Percentiles rank a stretch among this genome's conserved stretches.
Evolutionary conservation across 2,113 vertebrate species (phyloP).

Genomic region (Varanus komodoensis): DNA sequence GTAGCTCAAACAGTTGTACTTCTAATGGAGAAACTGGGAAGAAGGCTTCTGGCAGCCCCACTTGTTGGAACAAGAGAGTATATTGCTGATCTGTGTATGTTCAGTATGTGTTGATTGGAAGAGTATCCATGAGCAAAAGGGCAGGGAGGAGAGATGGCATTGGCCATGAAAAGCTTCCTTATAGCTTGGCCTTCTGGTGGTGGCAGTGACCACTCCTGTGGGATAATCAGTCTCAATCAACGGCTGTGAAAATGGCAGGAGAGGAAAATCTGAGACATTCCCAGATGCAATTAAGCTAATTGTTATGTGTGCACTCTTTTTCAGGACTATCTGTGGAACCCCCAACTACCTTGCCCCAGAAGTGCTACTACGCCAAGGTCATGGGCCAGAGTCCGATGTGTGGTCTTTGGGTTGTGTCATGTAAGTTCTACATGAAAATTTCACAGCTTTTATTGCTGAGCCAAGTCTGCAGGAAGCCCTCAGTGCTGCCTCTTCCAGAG

Average conservation of each 20-base stretch:
- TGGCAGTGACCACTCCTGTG: not conserved
- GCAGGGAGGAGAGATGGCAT: too few relatives aligned
- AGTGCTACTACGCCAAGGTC: conserved; percentile 95
- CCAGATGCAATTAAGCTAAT: conserved; percentile 19
- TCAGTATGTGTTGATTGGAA: not conserved
- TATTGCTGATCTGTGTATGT: not conserved
- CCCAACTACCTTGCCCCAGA: conserved; percentile 99
- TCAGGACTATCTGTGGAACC: conserved; percentile 98
- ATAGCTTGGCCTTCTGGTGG: not conserved
- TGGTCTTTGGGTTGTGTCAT: conserved; percentile 98
- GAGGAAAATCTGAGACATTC: not conserved
- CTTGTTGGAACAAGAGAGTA: not conserved
- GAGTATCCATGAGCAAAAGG: not conserved
- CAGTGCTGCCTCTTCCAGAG: not conserved
- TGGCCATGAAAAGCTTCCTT: too few relatives aligned
- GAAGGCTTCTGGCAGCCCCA: not conserved
- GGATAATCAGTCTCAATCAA: not conserved
- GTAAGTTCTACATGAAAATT: conserved; percentile 79
- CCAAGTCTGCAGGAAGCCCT: not conserved
- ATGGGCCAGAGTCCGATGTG: conserved; percentile 92
- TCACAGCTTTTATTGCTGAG: not conserved
- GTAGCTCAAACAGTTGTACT: not conserved
- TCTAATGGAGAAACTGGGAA: not conserved
- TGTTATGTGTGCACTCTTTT: conserved; percentile 12
- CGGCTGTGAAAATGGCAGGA: not conserved